Evolutionary conservation across 2,888 invertebrate genomes (phyloP).

Genomic region (Beris chalybata): DNA sequence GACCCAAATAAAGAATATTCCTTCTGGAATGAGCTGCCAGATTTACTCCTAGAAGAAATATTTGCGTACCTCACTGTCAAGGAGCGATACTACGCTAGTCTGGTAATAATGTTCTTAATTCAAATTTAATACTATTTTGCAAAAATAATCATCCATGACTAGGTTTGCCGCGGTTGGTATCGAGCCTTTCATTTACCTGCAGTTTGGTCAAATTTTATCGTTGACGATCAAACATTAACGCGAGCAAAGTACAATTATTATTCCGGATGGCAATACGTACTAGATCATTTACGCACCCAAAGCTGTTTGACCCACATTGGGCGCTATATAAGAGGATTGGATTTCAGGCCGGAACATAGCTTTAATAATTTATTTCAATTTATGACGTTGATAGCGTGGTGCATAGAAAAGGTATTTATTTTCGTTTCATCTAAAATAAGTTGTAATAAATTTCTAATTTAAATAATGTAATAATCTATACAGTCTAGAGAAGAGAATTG

Average conservation of each 20-base stretch:
- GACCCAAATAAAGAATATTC: constrained; percentile 57
- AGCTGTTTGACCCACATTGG: constrained; percentile 71
- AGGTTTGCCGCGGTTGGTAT: constrained; percentile 63
- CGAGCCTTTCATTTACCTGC: constrained; percentile 70
- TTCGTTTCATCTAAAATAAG: neutral
- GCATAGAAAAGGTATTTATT: constrained; percentile 60
- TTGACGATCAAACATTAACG: constrained; percentile 73
- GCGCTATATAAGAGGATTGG: constrained; percentile 64
- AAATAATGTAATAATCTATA: neutral
- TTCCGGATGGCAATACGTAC: constrained; percentile 76
- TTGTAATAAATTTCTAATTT: constrained; percentile 35
- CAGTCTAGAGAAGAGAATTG: constrained; percentile 41
- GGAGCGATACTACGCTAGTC: constrained; percentile 73
- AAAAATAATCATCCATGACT: too few species aligned
- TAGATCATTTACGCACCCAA: constrained; percentile 75
- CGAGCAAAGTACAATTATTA: constrained; percentile 77
- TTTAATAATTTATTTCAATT: constrained; percentile 83
- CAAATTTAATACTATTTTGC: too few species aligned
- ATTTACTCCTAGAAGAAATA: constrained; percentile 72
- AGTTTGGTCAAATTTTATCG: constrained; percentile 74
- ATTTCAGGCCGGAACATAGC: constrained; percentile 73
- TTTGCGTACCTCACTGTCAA: constrained; percentile 68
- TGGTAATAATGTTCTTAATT: constrained; percentile 59
- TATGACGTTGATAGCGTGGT: constrained; percentile 78
- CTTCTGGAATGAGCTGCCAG: constrained; percentile 69